Evolutionary conservation across 2,113 vertebrate species (phyloP).

Genomic region (Callithrix jacchus): DNA sequence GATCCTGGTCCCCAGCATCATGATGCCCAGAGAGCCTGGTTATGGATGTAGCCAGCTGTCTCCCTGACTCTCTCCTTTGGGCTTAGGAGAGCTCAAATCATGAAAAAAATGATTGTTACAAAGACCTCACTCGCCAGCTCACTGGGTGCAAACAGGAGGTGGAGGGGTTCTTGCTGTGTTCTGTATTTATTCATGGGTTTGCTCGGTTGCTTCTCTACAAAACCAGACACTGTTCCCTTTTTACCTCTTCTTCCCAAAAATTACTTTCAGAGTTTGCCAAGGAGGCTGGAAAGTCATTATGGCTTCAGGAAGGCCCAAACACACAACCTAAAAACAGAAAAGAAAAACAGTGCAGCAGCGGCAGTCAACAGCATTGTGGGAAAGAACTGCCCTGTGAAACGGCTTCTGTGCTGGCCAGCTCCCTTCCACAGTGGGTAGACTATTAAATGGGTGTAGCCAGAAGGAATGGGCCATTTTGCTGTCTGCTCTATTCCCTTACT

Average conservation of each 20-base stretch:
- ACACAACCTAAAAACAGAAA: not conserved
- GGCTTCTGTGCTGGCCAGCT: not conserved
- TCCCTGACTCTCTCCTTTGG: not conserved
- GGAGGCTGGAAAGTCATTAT: not conserved
- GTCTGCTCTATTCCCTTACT: not conserved
- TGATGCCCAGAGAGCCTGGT: not conserved
- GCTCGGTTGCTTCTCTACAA: not conserved
- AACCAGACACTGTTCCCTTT: too few species aligned
- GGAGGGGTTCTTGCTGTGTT: rapidly evolving
- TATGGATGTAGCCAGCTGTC: not conserved
- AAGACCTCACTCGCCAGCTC: not conserved
- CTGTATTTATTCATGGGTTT: not conserved
- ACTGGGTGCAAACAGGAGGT: rapidly evolving
- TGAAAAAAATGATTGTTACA: too few species aligned
- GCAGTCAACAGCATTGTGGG: not conserved
- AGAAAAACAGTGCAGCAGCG: not conserved
- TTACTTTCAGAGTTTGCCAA: conserved; percentile 3
- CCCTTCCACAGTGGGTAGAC: not conserved
- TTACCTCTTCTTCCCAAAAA: not conserved
- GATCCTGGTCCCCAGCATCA: not conserved
- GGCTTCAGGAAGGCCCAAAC: not conserved
- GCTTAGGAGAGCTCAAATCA: too few species aligned
- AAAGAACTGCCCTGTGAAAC: not conserved
- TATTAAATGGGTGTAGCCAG: not conserved
- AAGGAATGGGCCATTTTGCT: not conserved